Evolutionary conservation across 1,140 invertebrate genomes (phyloP).

Genomic region (Theocolax elegans): DNA sequence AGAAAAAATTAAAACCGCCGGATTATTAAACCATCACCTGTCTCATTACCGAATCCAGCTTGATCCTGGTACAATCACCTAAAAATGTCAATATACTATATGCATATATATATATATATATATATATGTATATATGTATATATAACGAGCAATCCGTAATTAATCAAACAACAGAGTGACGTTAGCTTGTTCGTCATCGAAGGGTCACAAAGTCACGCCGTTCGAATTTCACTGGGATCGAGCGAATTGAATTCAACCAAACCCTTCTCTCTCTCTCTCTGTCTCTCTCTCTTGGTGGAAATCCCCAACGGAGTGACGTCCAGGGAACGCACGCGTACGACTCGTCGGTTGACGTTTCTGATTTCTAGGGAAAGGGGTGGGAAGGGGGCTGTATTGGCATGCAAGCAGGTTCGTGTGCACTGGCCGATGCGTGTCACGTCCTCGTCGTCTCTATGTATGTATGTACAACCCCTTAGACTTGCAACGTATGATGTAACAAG

Average conservation of each 20-base stretch:
- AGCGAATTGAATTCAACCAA: too few relatives aligned
- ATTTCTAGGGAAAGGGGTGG: slow-evolving; percentile 10
- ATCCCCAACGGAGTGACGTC: slow-evolving; percentile 22
- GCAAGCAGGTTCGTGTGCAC: background rate
- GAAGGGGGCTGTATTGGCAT: slow-evolving; percentile 33
- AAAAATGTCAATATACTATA: too few relatives aligned
- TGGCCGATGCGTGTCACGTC: slow-evolving; percentile 29
- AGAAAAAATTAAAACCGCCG: too few relatives aligned
- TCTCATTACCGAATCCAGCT: too few relatives aligned
- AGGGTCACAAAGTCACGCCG: slow-evolving; percentile 2
- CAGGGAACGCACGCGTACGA: background rate
- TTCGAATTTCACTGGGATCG: background rate
- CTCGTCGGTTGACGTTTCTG: slow-evolving; percentile 25
- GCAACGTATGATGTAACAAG: slow-evolving; percentile 28
- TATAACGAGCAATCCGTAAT: too few relatives aligned
- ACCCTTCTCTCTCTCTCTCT: too few relatives aligned
- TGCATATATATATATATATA: too few relatives aligned
- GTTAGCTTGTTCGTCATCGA: background rate
- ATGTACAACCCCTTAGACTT: background rate
- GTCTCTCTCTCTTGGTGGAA: background rate
- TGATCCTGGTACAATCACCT: too few relatives aligned
- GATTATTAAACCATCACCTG: too few relatives aligned
- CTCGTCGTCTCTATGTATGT: background rate
- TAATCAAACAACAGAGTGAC: background rate
- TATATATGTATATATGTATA: too few relatives aligned